A percentile compares a stretch with the other conserved stretches of the same genome.
Evolutionary conservation across 2,113 vertebrate species (phyloP).

Genomic region (Antigone vipio): DNA sequence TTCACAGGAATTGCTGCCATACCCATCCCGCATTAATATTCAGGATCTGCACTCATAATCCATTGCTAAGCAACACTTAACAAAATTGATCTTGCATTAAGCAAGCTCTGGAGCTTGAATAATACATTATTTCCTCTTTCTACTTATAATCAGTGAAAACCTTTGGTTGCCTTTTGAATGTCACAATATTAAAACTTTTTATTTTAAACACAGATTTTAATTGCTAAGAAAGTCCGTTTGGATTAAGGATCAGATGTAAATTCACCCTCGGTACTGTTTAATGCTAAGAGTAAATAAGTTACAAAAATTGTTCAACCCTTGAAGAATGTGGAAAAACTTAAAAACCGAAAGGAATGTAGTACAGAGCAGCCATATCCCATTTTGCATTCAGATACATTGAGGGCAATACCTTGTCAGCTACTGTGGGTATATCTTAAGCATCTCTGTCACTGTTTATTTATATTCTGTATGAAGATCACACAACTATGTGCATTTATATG

Average conservation of each 20-base stretch:
- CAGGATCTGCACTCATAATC: slow-evolving; percentile 49
- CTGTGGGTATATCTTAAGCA: background rate
- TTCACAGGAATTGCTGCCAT: slow-evolving; percentile 10
- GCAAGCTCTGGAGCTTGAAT: slow-evolving; percentile 59
- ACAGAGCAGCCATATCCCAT: background rate
- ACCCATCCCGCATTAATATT: slow-evolving; percentile 39
- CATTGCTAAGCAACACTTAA: slow-evolving; percentile 73
- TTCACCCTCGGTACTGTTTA: background rate
- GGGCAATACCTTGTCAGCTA: slow-evolving; percentile 5
- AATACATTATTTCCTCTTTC: slow-evolving; percentile 62
- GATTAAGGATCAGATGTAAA: slow-evolving; percentile 24
- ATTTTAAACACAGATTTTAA: slow-evolving; percentile 31
- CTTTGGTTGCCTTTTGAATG: slow-evolving; percentile 37
- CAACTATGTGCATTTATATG: slow-evolving; percentile 11
- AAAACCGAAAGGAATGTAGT: background rate
- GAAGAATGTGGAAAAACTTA: background rate
- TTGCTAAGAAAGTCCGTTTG: slow-evolving; percentile 24
- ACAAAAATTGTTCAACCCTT: background rate
- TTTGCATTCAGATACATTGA: background rate
- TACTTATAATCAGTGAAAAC: slow-evolving; percentile 39
- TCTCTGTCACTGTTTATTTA: slow-evolving; percentile 46
- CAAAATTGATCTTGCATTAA: slow-evolving; percentile 69
- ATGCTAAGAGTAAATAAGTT: slow-evolving; percentile 2
- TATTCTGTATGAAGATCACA: slow-evolving; percentile 37
- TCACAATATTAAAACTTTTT: slow-evolving; percentile 16